Evolutionary conservation across 2,113 vertebrate genomes (phyloP).

Genomic region (Patagioenas fasciata): DNA sequence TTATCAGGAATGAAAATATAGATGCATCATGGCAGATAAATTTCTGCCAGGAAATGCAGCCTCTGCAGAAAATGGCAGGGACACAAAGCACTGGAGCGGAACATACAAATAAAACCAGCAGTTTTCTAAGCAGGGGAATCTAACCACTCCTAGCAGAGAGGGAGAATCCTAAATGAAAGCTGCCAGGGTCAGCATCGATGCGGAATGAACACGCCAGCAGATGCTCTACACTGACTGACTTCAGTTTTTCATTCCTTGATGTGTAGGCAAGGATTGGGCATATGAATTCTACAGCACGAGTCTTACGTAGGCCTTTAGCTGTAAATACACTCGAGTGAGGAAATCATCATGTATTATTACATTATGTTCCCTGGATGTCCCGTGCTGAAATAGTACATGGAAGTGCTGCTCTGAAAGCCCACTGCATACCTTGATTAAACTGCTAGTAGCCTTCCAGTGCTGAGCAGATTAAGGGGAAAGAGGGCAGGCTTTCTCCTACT

Average conservation of each 20-base stretch:
- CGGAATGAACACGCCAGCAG: background rate
- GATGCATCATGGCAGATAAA: background rate
- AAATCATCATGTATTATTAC: background rate
- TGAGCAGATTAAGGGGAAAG: conserved; percentile 10
- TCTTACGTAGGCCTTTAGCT: background rate
- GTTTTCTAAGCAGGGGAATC: background rate
- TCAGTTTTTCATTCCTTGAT: background rate
- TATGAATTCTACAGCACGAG: background rate
- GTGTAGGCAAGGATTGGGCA: background rate
- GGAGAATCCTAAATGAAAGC: background rate
- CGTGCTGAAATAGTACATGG: background rate
- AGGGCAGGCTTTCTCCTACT: background rate
- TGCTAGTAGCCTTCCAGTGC: background rate
- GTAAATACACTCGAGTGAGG: background rate
- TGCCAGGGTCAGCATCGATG: background rate
- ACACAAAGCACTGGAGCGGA: background rate
- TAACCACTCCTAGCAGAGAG: background rate
- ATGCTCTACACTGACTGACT: background rate
- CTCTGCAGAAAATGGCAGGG: background rate
- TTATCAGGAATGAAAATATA: background rate
- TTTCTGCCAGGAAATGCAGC: background rate
- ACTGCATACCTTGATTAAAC: background rate
- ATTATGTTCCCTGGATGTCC: background rate
- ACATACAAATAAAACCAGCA: background rate
- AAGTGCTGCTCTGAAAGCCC: background rate